Base-by-base conservation (phyloP, 2,113 vertebrate species). In the Manacus vitellinus region DNA sequence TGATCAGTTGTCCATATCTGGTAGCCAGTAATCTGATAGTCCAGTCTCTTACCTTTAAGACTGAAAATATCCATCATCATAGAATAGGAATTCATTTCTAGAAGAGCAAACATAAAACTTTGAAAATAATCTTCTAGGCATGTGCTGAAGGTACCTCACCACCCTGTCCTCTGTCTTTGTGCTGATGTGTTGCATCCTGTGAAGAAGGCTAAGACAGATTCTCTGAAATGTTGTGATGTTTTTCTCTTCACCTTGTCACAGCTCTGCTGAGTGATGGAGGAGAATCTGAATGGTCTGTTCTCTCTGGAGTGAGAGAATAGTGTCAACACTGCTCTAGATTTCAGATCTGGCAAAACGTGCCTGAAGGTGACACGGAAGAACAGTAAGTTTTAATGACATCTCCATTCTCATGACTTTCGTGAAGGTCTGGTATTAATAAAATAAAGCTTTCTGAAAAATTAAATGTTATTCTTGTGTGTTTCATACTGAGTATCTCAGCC, bases 191-290 rank as follows among this genome's bases (percentile, higher is more conserved):
- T 94, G 88, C 85, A 97, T 97, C 97, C 97, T 97, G 96, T 95
- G 95, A 97, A 91, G 95, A 97, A 93, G 92, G 94, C 94, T 97
- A 95, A 92, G 95, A 87, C 81, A 95, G 94, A 78, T n/a, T 30
- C 62, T 92, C 85, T 96, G 93, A 98, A 96, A 94, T 84, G 82
- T 91, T 90, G 76, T 72, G 94, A 97, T 70, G 47, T 43, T 91
- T 95, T 97, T 94, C 94, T 98, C 96, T 93, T 88, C 96, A 77
- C 96, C 96, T 97, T 98, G 98, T 98, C 98, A 98, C 51, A 81
- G 92, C 85, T 59, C 82, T 80, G 95, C 81, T 97, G 98, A 98
- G 94, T 97, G 98, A 98, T 9, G 61, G 77, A 82, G 51, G 74
- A 91, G n/a, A 62, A 73, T 72, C 58, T 97, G 95, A 98, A 98